Base-by-base conservation (phyloP, 2,113 vertebrate species). In the Crotalus viridis region DNA sequence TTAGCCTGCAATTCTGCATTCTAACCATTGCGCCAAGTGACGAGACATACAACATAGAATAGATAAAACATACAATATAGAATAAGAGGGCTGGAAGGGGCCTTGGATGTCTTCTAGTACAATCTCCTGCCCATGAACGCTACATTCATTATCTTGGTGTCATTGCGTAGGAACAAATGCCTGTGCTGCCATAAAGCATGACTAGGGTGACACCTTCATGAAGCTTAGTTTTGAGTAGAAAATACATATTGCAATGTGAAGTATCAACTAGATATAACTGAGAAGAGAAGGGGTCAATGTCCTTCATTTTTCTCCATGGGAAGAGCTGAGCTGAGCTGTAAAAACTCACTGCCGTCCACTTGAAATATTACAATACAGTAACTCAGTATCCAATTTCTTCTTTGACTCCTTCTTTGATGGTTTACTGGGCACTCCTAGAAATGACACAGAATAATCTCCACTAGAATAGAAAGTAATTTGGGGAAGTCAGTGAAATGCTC, bases 381-480 rank as follows among this genome's bases (percentile, higher is more conserved):
- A 90, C 74, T 43, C 48, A 43, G 81, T 52, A 56, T 85, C 89
- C 81, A 90, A 87, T 93, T 93, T 90, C 33, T 19, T 87, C 92
- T 93, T 87, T 87, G 74, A 54, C 92, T 90, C 57, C 74, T 86
- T 33, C 92, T 93, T 90, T 93, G 92, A 93, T 87, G 10, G 39
- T 90, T 93, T 93, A 87, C 92, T 87, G 90, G 90, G 92, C 92
- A 43, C 92, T 90, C 92, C 92, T 33, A 64, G 56, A 90, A 61
- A 64, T 39, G 92, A 87, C 87, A 90, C 74, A 52, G 74, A 61
- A 90, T 93, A 48, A 51, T 86, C 92, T 93, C 56, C 46, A 64
- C 54, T 51, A 52, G 74, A 87, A 93, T 46, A 93, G 88, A 93
- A 93, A 93, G 92, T 87, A 90, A 93, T 90, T 93, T 90, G 89